A percentile compares a stretch with the other conserved stretches of the same genome.
Evolutionary conservation across 2,797 vertebrate genomes (phyloP).

Genomic region (Sebastes vulpes): DNA sequence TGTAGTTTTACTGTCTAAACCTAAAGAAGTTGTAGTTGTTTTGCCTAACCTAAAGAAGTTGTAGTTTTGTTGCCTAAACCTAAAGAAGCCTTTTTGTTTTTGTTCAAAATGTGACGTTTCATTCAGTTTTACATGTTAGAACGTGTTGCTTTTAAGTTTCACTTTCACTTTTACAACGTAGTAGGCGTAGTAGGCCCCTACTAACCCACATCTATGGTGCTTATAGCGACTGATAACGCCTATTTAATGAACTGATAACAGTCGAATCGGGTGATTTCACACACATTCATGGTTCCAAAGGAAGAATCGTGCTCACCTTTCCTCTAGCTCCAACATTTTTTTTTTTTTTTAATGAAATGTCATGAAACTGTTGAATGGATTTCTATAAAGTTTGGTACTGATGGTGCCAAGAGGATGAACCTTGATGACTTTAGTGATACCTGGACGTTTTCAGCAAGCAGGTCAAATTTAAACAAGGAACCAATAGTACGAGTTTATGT

Average conservation of each 20-base stretch:
- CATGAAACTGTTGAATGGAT: not conserved
- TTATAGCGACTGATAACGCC: too few species aligned
- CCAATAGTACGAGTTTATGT: not conserved
- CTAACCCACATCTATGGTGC: too few species aligned
- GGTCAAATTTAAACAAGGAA: not conserved
- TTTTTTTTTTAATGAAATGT: not conserved
- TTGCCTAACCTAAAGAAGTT: too few species aligned
- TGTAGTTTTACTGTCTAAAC: accelerated
- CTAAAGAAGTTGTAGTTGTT: accelerated
- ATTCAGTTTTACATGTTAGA: too few species aligned
- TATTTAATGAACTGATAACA: too few species aligned
- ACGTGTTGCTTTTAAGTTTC: too few species aligned
- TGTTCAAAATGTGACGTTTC: too few species aligned
- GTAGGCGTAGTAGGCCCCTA: too few species aligned
- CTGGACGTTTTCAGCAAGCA: not conserved
- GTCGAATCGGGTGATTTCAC: too few species aligned
- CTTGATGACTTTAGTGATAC: too few species aligned
- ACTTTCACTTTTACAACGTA: too few species aligned
- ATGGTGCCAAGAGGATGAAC: not conserved
- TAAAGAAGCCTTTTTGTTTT: too few species aligned
- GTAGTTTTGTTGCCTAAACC: accelerated
- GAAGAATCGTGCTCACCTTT: not conserved
- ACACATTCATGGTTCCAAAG: not conserved
- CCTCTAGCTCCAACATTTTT: not conserved
- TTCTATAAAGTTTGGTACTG: not conserved